Evolutionary conservation across 2,113 vertebrate genomes (phyloP).

Genomic region (Sinocyclocheilus anophthalmus): DNA sequence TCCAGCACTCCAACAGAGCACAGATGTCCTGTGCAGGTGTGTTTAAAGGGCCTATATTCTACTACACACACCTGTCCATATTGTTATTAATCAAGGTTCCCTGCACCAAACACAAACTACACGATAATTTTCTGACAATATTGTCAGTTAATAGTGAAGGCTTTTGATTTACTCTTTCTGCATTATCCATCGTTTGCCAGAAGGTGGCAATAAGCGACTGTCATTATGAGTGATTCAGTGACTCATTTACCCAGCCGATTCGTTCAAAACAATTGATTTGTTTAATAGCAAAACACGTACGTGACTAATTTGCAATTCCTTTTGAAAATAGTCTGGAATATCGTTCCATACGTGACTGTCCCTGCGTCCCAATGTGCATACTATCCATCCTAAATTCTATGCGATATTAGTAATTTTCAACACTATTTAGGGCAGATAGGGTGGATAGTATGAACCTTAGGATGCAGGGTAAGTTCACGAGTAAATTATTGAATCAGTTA

Average conservation of each 20-base stretch:
- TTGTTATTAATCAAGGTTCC: neutral
- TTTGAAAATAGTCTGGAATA: too few relatives aligned
- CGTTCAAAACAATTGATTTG: too few relatives aligned
- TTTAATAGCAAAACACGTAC: too few relatives aligned
- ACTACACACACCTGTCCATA: neutral
- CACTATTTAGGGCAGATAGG: too few relatives aligned
- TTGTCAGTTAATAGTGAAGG: neutral
- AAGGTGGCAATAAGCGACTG: neutral
- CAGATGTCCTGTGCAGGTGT: neutral
- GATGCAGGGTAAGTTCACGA: too few relatives aligned
- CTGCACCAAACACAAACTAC: neutral
- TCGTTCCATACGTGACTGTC: too few relatives aligned
- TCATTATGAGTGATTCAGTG: neutral
- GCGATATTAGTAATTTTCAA: too few relatives aligned
- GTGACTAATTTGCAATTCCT: too few relatives aligned
- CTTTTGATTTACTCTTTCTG: neutral
- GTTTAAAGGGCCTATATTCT: neutral
- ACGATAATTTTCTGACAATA: neutral
- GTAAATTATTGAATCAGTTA: neutral
- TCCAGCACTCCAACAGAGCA: neutral
- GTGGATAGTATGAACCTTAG: too few relatives aligned
- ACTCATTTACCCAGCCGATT: too few relatives aligned
- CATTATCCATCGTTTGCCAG: neutral
- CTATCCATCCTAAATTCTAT: too few relatives aligned
- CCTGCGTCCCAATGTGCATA: too few relatives aligned